These are phyloP conservation scores for Tortricodes alternella DNA, from an alignment of 2,888 invertebrate species.

Conservation along the genomic window DNA sequence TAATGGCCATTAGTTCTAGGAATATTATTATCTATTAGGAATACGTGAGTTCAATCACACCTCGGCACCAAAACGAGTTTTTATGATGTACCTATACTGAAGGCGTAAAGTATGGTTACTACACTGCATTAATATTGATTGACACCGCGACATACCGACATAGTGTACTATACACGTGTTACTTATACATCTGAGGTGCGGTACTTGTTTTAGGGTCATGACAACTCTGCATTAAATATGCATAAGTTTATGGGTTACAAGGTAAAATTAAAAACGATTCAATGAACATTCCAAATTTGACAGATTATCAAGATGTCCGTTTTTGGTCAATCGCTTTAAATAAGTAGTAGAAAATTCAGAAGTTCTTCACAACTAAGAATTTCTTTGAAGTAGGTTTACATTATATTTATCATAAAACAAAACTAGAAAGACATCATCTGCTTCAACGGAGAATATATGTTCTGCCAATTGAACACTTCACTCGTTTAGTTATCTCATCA, in stretches of 20 bases:
- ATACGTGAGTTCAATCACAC: constrained; percentile 30
- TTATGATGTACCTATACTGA: constrained; percentile 42
- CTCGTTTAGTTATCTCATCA: too few species aligned
- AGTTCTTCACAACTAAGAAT: too few species aligned
- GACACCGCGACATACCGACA: constrained; percentile 52
- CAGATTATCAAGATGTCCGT: too few species aligned
- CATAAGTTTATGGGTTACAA: not conserved
- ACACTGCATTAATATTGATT: constrained; percentile 58
- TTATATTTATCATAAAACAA: too few species aligned
- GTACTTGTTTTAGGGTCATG: constrained; percentile 30
- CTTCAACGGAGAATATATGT: too few species aligned
- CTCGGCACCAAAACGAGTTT: constrained; percentile 31
- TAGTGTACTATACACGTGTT: constrained; percentile 49
- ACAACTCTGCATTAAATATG: not conserved
- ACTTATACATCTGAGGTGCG: constrained; percentile 52
- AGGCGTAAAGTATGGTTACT: constrained; percentile 48
- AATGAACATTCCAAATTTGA: too few species aligned
- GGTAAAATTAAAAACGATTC: too few species aligned
- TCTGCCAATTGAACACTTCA: too few species aligned
- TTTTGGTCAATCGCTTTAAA: too few species aligned
- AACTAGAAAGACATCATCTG: too few species aligned
- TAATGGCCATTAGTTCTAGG: constrained; percentile 10
- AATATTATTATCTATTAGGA: constrained; percentile 15
- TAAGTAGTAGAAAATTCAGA: too few species aligned
- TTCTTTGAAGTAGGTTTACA: too few species aligned